Conservation (phyloP, 2,888 invertebrate species). For the Leucozona laternaria region DNA sequence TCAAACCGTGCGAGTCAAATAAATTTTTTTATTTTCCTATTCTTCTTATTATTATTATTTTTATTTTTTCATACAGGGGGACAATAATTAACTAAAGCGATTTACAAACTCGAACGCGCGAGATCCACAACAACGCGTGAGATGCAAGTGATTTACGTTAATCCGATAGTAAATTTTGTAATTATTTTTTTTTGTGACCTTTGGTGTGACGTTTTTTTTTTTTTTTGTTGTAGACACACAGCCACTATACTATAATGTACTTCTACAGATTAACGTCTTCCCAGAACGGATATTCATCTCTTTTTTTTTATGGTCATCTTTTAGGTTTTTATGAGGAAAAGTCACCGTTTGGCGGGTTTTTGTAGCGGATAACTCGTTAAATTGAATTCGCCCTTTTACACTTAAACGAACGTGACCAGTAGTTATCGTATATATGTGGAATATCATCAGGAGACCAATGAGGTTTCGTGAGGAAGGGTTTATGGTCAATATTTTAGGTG, state of each 20-base stretch:
- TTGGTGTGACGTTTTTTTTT: conserved; percentile 21
- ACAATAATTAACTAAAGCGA: conserved; percentile 61
- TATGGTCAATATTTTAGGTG: conserved; percentile 36
- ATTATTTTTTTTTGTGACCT: conserved; percentile 62
- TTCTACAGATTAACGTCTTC: conserved; percentile 29
- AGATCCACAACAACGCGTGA: conserved; percentile 41
- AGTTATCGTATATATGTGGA: conserved; percentile 25
- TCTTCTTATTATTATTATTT: neutral
- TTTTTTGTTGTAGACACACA: neutral
- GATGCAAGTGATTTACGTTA: conserved; percentile 69
- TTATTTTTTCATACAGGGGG: conserved; percentile 2
- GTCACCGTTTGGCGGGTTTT: neutral
- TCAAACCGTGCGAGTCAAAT: conserved; percentile 58
- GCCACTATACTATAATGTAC: neutral
- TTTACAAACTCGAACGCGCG: conserved; percentile 55
- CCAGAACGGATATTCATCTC: conserved; percentile 55
- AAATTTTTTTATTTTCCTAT: conserved; percentile 48
- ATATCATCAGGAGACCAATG: conserved; percentile 15
- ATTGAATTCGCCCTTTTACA: conserved; percentile 34
- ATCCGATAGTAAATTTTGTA: conserved; percentile 68
- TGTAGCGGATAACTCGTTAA: conserved; percentile 25
- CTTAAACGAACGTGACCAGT: conserved; percentile 35
- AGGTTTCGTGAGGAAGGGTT: neutral
- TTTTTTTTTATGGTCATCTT: conserved; percentile 58
- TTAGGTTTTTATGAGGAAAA: conserved; percentile 53